These are phyloP conservation scores for Ailuropoda melanoleuca DNA, from an alignment of 2,113 vertebrate genomes.

Conservation along the genomic window DNA sequence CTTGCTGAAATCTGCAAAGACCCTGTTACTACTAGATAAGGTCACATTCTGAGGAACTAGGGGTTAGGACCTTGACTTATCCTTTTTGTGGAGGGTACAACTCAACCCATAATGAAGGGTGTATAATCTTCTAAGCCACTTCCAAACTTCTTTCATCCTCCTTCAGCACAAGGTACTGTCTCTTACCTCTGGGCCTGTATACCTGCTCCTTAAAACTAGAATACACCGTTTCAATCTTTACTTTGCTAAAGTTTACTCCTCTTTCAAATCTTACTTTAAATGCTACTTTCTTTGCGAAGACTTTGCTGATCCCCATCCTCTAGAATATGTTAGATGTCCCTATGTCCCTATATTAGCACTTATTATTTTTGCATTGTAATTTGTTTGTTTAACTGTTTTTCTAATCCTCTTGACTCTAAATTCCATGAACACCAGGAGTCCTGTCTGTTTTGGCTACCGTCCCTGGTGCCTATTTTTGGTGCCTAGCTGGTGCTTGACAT, in stretches of 20 bases:
- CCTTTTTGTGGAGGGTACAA: not conserved
- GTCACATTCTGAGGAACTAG: not conserved
- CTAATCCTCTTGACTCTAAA: not conserved
- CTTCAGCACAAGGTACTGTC: not conserved
- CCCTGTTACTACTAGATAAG: not conserved
- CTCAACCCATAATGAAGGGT: not conserved
- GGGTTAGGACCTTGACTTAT: not conserved
- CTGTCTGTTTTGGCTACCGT: not conserved
- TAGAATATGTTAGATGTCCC: not conserved
- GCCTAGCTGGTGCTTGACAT: not conserved
- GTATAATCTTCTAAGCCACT: not conserved
- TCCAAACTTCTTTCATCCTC: not conserved
- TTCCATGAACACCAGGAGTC: not conserved
- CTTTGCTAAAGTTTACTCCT: not conserved
- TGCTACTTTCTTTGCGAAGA: slow-evolving; percentile 5
- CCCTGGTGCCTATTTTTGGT: not conserved
- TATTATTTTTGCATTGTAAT: not conserved
- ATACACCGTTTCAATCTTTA: not conserved
- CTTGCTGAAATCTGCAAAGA: not conserved
- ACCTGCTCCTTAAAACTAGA: not conserved
- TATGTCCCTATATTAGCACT: not conserved
- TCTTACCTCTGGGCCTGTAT: not conserved
- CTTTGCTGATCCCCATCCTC: not conserved
- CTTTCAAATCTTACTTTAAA: not conserved
- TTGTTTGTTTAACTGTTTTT: not conserved